Base-by-base conservation (phyloP, 2,888 invertebrate species). In the Sphinx pinastri region DNA sequence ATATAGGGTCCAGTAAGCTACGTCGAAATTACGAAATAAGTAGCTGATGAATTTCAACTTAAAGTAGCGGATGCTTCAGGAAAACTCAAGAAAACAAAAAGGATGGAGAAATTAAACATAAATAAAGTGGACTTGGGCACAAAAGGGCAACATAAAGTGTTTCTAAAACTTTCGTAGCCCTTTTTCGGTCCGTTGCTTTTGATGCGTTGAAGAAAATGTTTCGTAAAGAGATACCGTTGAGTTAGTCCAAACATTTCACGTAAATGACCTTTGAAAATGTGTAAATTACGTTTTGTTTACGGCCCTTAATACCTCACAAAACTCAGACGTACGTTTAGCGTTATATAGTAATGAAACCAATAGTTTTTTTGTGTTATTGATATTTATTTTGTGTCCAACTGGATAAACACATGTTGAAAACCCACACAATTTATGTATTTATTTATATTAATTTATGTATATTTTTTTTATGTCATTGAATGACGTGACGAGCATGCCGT, bases 121-220 rank as follows among this genome's bases (percentile, higher is more conserved):
- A 67, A 57, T 67, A 70, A 66, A 67, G 63, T 67, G 57, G n/a
- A 67, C 31, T 38, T 49, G 49, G 51, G 38, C 49, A 58, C 58
- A 58, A 47, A 67, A 67, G 67, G 67, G 38, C 57, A 67, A 51
- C 69, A 63, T 68, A 68, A 68, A 58, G 70, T 51, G 52, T 52
- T 70, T 57, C 58, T 59, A 67, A 70, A 70, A 69, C n/a, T 69
- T 69, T 19, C 49, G 16, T 31, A 67, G 51, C 59, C 70, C 70
- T 67, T 70, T 69, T 58, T 67, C 67, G 67, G 67, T 57, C 59
- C 67, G 51, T 51, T 70, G 67, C 67, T 51, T 51, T 31, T 57
- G 57, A 67, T 59, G 67, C 58, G 52, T 57, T 67, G n/a, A 67
- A 67, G 58, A 67, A 67, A 70, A 60, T 69, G 69, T 69, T 63